A percentile compares a stretch with the other conserved stretches of the same genome.
These are phyloP conservation scores for Montipora capitata DNA, from an alignment of 92 coral and sea anemone species.

Conservation along the genomic window DNA sequence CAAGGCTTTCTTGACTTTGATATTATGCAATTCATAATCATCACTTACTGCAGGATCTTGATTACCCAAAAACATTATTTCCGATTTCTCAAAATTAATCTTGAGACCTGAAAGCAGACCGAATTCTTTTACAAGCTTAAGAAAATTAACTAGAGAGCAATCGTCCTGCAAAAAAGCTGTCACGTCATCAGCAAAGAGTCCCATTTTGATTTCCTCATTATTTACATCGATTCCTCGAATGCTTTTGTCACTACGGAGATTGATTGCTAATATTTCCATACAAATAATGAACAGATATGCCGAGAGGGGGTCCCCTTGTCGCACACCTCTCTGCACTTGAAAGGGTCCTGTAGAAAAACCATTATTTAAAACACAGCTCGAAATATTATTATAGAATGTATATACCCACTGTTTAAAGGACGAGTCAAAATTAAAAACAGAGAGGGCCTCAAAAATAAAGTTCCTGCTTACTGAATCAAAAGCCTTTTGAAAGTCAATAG, in stretches of 20 bases:
- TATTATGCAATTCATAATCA: too few species aligned
- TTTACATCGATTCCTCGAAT: not conserved
- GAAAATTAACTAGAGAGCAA: not conserved
- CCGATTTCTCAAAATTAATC: too few species aligned
- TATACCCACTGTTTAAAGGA: not conserved
- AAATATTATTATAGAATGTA: not conserved
- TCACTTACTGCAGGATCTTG: too few species aligned
- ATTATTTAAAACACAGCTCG: not conserved
- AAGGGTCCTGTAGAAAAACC: not conserved
- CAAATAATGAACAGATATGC: not conserved
- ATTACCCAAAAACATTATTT: too few species aligned
- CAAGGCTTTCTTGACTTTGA: too few species aligned
- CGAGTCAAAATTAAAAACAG: not conserved
- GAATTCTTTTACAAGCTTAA: too few species aligned
- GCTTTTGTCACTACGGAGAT: not conserved
- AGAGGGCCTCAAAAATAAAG: too few species aligned
- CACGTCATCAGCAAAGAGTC: not conserved
- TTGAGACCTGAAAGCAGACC: too few species aligned
- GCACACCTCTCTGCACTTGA: not conserved
- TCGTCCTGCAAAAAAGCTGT: not conserved
- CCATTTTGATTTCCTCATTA: not conserved
- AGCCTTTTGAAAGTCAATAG: too few species aligned
- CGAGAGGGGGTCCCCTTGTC: not conserved
- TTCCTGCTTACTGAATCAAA: too few species aligned
- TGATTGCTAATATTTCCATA: not conserved